Base-by-base conservation (phyloP, 2,888 invertebrate species). In the Luperina nickerlii region DNA sequence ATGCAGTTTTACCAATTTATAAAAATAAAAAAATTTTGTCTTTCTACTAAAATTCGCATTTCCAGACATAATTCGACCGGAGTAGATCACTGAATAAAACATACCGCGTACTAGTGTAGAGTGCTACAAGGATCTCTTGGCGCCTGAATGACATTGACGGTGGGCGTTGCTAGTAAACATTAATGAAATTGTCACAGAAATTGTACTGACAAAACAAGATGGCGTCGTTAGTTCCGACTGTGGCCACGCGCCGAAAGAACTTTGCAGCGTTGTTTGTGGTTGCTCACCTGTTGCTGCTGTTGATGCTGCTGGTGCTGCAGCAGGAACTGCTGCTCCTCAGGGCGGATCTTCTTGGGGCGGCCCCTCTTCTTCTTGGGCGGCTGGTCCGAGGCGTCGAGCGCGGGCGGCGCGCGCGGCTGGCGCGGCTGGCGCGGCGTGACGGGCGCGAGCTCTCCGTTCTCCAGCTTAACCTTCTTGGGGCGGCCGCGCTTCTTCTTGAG, bases 401-500 rank as follows among this genome's bases (percentile, higher is more conserved):
- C 94, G 68, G 92, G 90, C 63, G 89, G 83, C 74, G 93, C 92
- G 66, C 94, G 93, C 20, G 94, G 91, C 71, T 68, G 68, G 13
- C 95, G 94, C 6, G 95, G 95, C 74, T 87, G 89, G 9, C 95
- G 95, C 3, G 97, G 96, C 60, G 97, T 93, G 18, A 97, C 96
- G 68, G 97, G 97, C 82, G 97, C 98, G 72, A 97, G 97, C 93
- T 97, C 98, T 51, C 97, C 98, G 92, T 97, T 98, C 92, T 97
- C 97, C 88, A 97, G 95, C 92, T 98, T 98, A 48, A 98, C 97
- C 95, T 99, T 99, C 96, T 98, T 98, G 82, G 99, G 98, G n/a
- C 98, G 96, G 1, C 99, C 99, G n/a, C 98, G 97, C 94, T 98
- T 98, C 97, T 99, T 99, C 96, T 98, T 98, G 70, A 98, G 98